Percentiles rank a stretch among this genome's conserved stretches.
These are phyloP conservation scores for Delphinapterus leucas DNA, from an alignment of 2,113 vertebrate genomes.

Conservation along the genomic window DNA sequence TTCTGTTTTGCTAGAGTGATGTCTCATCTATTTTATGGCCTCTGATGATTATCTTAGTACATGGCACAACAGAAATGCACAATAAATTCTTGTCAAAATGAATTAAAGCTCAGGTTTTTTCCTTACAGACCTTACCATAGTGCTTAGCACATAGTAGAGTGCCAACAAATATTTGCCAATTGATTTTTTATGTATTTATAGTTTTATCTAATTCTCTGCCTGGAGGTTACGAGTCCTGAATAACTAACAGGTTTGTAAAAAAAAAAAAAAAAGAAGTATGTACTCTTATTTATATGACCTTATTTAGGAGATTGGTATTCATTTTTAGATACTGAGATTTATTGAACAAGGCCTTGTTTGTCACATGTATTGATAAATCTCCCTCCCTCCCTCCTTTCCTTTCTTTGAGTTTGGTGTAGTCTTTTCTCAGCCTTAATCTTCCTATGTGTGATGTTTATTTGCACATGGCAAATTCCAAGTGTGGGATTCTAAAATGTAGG, in stretches of 20 bases:
- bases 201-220: neutral
- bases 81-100: conserved; percentile 8
- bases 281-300: neutral
- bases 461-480: neutral
- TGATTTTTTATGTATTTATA: conserved; percentile 3
- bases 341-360: neutral
- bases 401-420: neutral
- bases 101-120: neutral
- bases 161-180: neutral
- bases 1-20: neutral
- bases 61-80: neutral
- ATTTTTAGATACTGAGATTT: neutral
- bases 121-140: neutral
- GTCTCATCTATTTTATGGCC: neutral
- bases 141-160: neutral
- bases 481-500: neutral
- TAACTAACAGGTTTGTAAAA: neutral
- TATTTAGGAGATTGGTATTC: neutral
- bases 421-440: conserved; percentile 32
- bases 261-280: neutral
- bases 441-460: neutral
- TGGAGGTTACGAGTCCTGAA: neutral
- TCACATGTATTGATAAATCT: neutral
- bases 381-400: neutral
- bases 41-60: neutral